Conservation (phyloP, 2,113 vertebrate species). For the Nettapus auritus region DNA sequence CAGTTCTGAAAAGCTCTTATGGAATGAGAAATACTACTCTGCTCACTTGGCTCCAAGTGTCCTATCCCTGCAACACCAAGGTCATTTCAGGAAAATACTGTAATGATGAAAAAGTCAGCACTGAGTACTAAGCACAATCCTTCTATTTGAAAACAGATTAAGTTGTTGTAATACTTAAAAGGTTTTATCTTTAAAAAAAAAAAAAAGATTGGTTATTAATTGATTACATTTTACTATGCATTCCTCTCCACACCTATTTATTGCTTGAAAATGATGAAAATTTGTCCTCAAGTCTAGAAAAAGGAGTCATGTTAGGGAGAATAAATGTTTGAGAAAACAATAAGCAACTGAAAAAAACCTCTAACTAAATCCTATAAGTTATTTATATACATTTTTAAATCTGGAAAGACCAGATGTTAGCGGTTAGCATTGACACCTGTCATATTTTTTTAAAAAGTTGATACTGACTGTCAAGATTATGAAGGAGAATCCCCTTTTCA, state of each 20-base stretch:
- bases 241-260: background rate
- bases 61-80: background rate
- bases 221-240: background rate
- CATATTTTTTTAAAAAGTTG: background rate
- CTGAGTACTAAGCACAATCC: background rate
- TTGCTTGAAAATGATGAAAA: background rate
- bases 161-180: background rate
- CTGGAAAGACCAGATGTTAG: background rate
- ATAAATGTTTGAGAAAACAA: background rate
- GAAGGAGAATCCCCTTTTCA: background rate
- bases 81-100: background rate
- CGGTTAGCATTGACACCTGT: background rate
- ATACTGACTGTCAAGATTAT: background rate
- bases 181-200: background rate
- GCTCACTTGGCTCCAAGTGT: background rate
- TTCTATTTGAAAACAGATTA: background rate
- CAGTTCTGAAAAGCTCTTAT: background rate
- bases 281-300: background rate
- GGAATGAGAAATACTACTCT: background rate
- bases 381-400: background rate
- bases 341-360: background rate
- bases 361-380: background rate
- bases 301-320: background rate
- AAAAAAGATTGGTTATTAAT: background rate
- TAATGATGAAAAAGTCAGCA: background rate